phyloP scores from a whole-genome alignment of 30 jellyfish, hydroid and myxozoan genomes.

The Rhopilema esculentum region DNA sequence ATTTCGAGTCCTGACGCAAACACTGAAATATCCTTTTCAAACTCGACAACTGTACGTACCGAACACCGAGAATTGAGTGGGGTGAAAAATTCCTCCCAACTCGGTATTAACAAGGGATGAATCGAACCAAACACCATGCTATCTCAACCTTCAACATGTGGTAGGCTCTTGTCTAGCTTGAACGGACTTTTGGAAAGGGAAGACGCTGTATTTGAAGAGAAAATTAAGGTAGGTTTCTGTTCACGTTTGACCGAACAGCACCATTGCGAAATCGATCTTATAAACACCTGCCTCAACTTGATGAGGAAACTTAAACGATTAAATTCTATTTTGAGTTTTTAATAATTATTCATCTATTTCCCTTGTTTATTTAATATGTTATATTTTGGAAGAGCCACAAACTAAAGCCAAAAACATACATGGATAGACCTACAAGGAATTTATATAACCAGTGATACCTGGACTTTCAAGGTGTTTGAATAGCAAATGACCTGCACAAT shows the following conservation, averaged over 20 bases:
- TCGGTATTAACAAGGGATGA: conserved; percentile 62
- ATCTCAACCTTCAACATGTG: conserved; percentile 43
- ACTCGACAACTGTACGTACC: background rate
- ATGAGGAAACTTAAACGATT: too few relatives aligned
- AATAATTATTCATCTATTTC: too few relatives aligned
- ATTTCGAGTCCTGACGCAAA: conserved; percentile 4
- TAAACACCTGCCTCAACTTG: conserved; percentile 10
- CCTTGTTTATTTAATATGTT: too few relatives aligned
- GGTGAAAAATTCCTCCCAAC: conserved; percentile 61
- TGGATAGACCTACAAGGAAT: background rate
- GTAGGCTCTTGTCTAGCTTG: conserved; percentile 31
- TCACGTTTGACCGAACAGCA: background rate
- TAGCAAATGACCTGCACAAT: too few relatives aligned
- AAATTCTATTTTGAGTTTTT: too few relatives aligned
- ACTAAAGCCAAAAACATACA: background rate
- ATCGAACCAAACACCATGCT: conserved; percentile 55
- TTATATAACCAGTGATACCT: too few relatives aligned
- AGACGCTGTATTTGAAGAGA: conserved; percentile 44
- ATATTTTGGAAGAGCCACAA: too few relatives aligned
- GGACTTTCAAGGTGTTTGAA: too few relatives aligned
- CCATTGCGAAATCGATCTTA: conserved; percentile 11
- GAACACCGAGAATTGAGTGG: conserved; percentile 46
- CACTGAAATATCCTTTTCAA: background rate
- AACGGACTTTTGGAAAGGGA: conserved; percentile 50
- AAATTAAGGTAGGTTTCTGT: conserved; percentile 37